A percentile compares a stretch with the other conserved stretches of the same genome.
Evolutionary conservation across 2,797 vertebrate species (phyloP).

Genomic region (Crax fasciolata): DNA sequence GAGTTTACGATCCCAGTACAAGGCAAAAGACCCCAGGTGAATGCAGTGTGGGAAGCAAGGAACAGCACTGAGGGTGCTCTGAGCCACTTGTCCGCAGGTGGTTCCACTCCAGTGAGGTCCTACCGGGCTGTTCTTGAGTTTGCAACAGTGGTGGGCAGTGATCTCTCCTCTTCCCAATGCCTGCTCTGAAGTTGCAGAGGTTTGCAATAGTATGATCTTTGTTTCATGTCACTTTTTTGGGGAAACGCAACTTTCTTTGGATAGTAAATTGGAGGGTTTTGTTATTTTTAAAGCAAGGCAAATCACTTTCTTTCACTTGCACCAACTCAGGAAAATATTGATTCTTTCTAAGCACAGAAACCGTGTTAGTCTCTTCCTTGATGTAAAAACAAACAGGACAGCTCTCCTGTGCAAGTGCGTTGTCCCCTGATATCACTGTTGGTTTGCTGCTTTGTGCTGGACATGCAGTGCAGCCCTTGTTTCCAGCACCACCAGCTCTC

Average conservation of each 20-base stretch:
- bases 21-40: neutral
- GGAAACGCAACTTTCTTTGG: neutral
- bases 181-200: accelerated
- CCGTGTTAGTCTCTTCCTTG: neutral
- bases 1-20: neutral
- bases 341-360: neutral
- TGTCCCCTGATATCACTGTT: neutral
- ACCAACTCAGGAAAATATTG: neutral
- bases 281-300: neutral
- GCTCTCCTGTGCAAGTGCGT: neutral
- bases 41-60: accelerated
- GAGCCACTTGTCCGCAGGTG: neutral
- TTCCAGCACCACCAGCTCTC: neutral
- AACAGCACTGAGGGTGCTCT: accelerated
- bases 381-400: neutral
- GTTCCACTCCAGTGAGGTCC: neutral
- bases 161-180: neutral
- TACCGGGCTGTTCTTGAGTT: neutral
- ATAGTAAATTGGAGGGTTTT: accelerated
- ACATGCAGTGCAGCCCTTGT: accelerated
- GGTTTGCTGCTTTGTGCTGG: neutral
- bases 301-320: neutral
- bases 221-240: accelerated
- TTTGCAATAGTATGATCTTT: neutral
- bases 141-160: neutral